Evolutionary conservation across 1,140 invertebrate species (phyloP).

Genomic region (Globodera rostochiensis): DNA sequence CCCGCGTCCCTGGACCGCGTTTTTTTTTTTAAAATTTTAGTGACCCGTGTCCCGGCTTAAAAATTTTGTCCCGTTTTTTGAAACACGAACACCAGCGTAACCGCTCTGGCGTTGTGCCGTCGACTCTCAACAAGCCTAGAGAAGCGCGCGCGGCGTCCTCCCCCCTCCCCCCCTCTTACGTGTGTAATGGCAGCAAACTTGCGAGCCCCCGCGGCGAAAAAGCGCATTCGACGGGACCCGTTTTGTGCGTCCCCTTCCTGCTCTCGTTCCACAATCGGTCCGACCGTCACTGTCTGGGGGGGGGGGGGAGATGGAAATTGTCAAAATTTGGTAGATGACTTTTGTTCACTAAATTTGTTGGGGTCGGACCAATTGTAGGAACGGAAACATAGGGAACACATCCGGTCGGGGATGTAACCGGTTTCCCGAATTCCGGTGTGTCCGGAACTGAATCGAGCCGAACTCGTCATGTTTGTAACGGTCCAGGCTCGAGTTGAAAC

Average conservation of each 20-base stretch:
- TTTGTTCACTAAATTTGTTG: too few relatives aligned
- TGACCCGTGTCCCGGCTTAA: too few relatives aligned
- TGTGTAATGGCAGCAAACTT: conserved; percentile 26
- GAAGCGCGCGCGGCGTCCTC: too few relatives aligned
- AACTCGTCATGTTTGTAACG: too few relatives aligned
- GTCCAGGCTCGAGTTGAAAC: too few relatives aligned
- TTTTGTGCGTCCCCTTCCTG: conserved; percentile 14
- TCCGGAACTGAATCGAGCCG: too few relatives aligned
- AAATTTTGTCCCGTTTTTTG: too few relatives aligned
- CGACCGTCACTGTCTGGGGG: conserved; percentile 25
- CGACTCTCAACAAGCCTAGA: too few relatives aligned
- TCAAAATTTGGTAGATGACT: neutral
- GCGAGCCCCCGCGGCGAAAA: conserved; percentile 16
- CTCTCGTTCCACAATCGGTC: conserved; percentile 34
- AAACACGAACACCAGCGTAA: neutral
- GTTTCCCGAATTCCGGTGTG: too few relatives aligned
- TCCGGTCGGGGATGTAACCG: too few relatives aligned
- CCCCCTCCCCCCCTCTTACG: neutral
- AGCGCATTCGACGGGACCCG: conserved; percentile 24
- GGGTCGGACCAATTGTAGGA: conserved; percentile 21
- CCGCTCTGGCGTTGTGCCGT: neutral
- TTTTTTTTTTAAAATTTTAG: too few relatives aligned
- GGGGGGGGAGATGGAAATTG: neutral
- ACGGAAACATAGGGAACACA: neutral
- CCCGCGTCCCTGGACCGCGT: too few relatives aligned